Conservation (phyloP, 1,140 invertebrate species). For the Druon quercuslanigerum region DNA sequence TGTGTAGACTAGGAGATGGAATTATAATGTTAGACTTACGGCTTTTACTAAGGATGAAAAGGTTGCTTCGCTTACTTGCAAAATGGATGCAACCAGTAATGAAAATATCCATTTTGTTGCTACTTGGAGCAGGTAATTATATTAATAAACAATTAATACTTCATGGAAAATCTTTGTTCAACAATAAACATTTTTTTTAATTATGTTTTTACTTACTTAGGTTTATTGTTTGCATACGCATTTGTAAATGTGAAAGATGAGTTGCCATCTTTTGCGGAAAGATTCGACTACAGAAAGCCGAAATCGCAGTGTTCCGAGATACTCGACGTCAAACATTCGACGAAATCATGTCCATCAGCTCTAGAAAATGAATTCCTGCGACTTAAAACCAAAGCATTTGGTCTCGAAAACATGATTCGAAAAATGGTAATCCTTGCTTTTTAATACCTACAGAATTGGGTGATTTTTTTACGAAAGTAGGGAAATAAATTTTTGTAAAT, state of each 20-base stretch:
- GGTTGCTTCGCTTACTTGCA: constrained; percentile 25
- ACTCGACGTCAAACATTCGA: constrained; percentile 37
- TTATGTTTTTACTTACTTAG: constrained; percentile 37
- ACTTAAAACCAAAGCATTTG: constrained; percentile 47
- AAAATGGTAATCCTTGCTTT: constrained; percentile 48
- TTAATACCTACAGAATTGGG: neutral
- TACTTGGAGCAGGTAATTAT: constrained; percentile 43
- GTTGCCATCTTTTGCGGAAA: neutral
- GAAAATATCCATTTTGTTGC: constrained; percentile 41
- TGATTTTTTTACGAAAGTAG: too few relatives aligned
- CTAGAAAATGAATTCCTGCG: constrained; percentile 47
- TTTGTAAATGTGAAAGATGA: constrained; percentile 20
- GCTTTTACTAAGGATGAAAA: constrained; percentile 46
- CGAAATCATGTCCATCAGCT: constrained; percentile 15
- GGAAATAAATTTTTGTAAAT: too few relatives aligned
- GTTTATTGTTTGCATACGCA: constrained; percentile 38
- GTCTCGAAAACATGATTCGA: constrained; percentile 49
- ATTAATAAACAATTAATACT: constrained; percentile 31
- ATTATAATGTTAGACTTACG: constrained; percentile 50
- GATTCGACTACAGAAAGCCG: constrained; percentile 1
- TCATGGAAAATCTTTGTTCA: constrained; percentile 1
- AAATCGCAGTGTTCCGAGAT: constrained; percentile 10
- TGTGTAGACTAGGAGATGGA: constrained; percentile 29
- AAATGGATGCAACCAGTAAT: constrained; percentile 37
- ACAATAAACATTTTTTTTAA: neutral